Percentiles rank a stretch among this genome's conserved stretches.
Evolutionary conservation across 1,140 invertebrate genomes (phyloP).

Genomic region (Aphis gossypii): DNA sequence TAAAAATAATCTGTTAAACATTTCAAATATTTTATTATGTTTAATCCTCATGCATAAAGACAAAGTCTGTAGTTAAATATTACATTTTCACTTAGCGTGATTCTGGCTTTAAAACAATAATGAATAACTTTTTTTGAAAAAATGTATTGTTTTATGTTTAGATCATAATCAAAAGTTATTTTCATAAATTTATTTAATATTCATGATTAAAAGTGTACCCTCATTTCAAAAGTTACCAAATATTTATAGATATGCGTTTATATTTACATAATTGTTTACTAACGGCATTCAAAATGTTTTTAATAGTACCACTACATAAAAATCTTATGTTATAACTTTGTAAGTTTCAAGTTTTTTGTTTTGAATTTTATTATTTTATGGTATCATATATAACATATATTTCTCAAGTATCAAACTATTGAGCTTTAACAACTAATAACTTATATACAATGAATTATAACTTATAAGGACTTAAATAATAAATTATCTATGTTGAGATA

Average conservation of each 20-base stretch:
- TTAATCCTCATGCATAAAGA: neutral
- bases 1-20: neutral
- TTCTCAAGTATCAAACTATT: neutral
- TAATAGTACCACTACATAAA: neutral
- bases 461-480: neutral
- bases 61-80: neutral
- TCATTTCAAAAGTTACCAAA: neutral
- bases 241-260: too few relatives aligned
- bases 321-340: neutral
- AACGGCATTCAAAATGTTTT: neutral
- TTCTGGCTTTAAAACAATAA: neutral
- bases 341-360: neutral
- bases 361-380: neutral
- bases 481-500: neutral
- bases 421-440: neutral
- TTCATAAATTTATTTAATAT: neutral
- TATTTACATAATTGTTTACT: too few relatives aligned
- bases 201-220: neutral
- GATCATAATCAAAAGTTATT: neutral
- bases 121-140: neutral
- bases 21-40: neutral
- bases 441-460: neutral
- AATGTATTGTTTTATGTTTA: neutral
- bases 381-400: neutral
- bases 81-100: neutral